Percentiles rank a stretch among this genome's conserved stretches.
phyloP scores from a whole-genome alignment of 2,888 invertebrate species.

The Drosophila percnosoma region DNA sequence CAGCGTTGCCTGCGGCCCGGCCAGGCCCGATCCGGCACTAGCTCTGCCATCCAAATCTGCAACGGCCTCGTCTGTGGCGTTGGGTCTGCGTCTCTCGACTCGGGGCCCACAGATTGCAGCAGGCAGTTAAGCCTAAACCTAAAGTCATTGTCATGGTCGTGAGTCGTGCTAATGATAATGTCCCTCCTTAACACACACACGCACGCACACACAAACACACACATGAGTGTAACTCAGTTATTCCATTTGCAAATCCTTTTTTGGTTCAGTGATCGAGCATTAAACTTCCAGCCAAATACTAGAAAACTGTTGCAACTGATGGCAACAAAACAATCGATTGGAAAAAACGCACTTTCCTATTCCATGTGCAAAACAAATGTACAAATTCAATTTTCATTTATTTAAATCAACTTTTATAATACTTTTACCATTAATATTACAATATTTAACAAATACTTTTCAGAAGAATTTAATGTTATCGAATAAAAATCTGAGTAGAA shows the following conservation, averaged over 20 bases:
- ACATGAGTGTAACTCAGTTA: background rate
- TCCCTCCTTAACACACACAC: constrained; percentile 32
- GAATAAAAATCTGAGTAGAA: background rate
- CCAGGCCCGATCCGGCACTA: constrained; percentile 8
- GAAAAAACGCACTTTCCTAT: background rate
- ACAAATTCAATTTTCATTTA: background rate
- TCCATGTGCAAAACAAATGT: background rate
- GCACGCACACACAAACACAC: background rate
- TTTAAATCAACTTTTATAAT: background rate
- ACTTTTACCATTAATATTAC: background rate
- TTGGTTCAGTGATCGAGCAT: background rate
- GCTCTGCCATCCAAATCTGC: constrained; percentile 10
- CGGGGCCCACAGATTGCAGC: constrained; percentile 32
- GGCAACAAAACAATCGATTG: background rate
- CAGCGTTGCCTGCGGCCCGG: constrained; percentile 38
- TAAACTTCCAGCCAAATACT: too few species aligned
- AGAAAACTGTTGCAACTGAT: background rate
- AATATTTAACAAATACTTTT: background rate
- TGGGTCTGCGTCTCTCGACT: constrained; percentile 11
- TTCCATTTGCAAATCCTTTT: background rate
- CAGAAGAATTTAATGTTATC: background rate
- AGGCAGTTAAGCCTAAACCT: constrained; percentile 46
- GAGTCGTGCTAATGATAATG: constrained; percentile 63
- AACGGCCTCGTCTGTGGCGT: constrained; percentile 21
- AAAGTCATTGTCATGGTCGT: constrained; percentile 74